Base-by-base conservation (phyloP, 2,113 vertebrate species). In the Struthio camelus region DNA sequence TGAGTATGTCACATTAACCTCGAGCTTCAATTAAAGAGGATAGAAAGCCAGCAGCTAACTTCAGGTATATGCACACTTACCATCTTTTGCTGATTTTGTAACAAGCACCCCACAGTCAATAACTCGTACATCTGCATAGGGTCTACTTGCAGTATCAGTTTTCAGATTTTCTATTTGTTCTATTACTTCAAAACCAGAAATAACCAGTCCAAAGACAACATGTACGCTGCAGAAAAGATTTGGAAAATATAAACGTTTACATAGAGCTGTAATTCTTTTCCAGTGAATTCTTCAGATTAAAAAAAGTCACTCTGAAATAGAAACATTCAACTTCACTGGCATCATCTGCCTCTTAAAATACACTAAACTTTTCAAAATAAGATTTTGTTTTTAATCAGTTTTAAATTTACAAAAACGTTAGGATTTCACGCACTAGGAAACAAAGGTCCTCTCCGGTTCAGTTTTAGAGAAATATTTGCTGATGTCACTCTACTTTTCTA, bases 161-260 rank as follows among this genome's bases (percentile, higher is more conserved):
- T 99, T 99, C 97, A 99, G 98, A 56, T 98, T 99, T 97, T 99
- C 99, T 50, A 99, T 99, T 97, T 99, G 99, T 91, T 99, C 99
- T 46, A 99, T 99, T 66, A 99, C 99, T 97, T 99, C 99, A 97
- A 99, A 99, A 32, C 99, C 99, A 20, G 99, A 99, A 97, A 99
- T 99, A 95, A 99, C 98, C 76, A 99, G 95, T 81, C 99, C 99
- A 90, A 99, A 99, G 85, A 99, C 99, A 81, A 99, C 99, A n/a
- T 99, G 99, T 22, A 99, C 99, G 10, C 99, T 99, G 97, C 54
- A 89, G 75, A 70, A 95, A 97, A 96, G 9, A 44, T 72, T 80
- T 46, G 85, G 71, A 40, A 87, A 92, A 44, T 3, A 67, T 28
- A 67, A 75, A 15, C 30, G 4, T 59, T 91, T 75, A 25, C 53